Evolutionary conservation across 2,888 invertebrate species (phyloP).

Genomic region (Nomada lathburiana): DNA sequence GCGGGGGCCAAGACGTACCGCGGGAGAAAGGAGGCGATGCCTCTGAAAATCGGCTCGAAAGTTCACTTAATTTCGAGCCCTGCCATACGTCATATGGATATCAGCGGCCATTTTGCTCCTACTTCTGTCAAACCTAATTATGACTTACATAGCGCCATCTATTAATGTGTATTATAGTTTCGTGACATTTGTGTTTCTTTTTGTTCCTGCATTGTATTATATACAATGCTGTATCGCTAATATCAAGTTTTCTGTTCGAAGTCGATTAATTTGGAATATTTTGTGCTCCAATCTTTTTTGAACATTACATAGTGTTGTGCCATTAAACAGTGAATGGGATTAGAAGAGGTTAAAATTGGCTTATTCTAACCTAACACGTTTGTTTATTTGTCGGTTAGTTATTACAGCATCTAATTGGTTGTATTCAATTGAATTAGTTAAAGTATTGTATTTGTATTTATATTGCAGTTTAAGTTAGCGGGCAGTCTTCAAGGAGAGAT

Average conservation of each 20-base stretch:
- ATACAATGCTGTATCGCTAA: slow-evolving; percentile 12
- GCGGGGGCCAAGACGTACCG: too few species aligned
- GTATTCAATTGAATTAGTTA: slow-evolving; percentile 30
- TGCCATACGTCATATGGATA: too few species aligned
- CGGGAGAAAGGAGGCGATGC: too few species aligned
- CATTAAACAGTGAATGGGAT: slow-evolving; percentile 9
- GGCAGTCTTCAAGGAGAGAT: slow-evolving; percentile 18
- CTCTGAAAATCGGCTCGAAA: too few species aligned
- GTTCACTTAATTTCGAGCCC: too few species aligned
- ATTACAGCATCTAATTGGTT: slow-evolving; percentile 12
- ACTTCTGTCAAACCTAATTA: not conserved
- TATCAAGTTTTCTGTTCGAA: slow-evolving; percentile 35
- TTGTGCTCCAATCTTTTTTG: not conserved
- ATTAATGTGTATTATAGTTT: not conserved
- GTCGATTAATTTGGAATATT: slow-evolving; percentile 13
- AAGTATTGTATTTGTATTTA: slow-evolving; percentile 35
- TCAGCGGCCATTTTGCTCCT: too few species aligned
- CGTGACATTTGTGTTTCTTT: slow-evolving; percentile 13
- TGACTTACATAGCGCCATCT: not conserved
- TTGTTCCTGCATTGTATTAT: not conserved
- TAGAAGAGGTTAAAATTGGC: slow-evolving; percentile 19
- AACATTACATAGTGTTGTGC: slow-evolving; percentile 10
- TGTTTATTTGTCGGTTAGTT: slow-evolving; percentile 28
- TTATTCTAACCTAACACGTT: slow-evolving; percentile 43
- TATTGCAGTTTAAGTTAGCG: slow-evolving; percentile 26